phyloP scores from a whole-genome alignment of 2,888 invertebrate species.

The Salticus scenicus region DNA sequence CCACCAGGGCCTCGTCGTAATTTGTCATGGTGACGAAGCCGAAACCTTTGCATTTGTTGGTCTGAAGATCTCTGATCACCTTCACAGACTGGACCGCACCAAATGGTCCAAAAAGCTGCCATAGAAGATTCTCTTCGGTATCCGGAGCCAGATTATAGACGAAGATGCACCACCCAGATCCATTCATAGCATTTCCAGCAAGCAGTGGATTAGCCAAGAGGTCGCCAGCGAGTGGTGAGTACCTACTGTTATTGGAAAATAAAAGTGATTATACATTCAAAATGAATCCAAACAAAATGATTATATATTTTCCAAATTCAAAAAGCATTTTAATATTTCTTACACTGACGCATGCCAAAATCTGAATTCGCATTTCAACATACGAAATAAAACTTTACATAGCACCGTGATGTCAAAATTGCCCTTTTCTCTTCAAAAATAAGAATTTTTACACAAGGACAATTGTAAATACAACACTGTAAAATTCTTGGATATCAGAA shows the following conservation, averaged over 20 bases:
- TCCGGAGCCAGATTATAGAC: slow-evolving; percentile 94
- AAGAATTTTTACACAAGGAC: no score
- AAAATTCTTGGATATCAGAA: no score
- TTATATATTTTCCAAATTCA: no score
- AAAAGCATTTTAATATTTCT: no score
- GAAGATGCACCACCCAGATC: slow-evolving; percentile 80
- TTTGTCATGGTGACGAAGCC: slow-evolving; percentile 99
- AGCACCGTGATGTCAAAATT: no score
- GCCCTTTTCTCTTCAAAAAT: no score
- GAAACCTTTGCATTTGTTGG: slow-evolving; percentile 98
- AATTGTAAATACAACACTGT: no score
- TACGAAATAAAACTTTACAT: no score
- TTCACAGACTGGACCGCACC: slow-evolving; percentile 98
- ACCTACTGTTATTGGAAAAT: slow-evolving; percentile 78
- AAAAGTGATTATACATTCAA: not conserved
- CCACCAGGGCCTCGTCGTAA: slow-evolving; percentile 96
- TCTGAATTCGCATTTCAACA: no score
- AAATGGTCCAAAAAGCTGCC: slow-evolving; percentile 97
- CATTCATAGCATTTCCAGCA: slow-evolving; percentile 72
- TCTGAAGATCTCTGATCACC: slow-evolving; percentile 95
- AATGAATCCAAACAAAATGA: no score
- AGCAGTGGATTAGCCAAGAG: slow-evolving; percentile 72
- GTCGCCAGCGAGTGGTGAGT: slow-evolving; percentile 86
- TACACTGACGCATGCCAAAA: no score
- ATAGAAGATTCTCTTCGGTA: slow-evolving; percentile 91